Evolutionary conservation across 2,797 vertebrate genomes (phyloP).

Genomic region (Meda fulgida): DNA sequence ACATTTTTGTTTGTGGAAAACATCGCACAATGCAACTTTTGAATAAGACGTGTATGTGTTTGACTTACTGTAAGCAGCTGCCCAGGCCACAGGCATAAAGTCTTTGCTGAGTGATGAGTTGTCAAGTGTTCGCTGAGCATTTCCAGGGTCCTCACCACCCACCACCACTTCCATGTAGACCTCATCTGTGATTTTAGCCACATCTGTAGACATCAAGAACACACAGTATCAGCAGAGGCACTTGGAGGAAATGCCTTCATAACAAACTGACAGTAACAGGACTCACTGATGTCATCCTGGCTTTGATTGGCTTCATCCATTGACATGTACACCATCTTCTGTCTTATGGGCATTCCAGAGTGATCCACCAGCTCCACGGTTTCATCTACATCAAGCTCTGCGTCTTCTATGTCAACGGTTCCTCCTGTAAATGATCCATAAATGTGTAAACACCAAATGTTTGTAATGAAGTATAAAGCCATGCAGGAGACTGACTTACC

Average conservation of each 20-base stretch:
- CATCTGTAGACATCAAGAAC: constrained; percentile 65
- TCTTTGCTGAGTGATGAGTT: constrained; percentile 82
- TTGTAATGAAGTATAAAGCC: not conserved
- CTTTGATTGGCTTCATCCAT: constrained; percentile 86
- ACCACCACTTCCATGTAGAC: constrained; percentile 94
- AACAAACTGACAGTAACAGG: not conserved
- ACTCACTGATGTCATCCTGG: constrained; percentile 88
- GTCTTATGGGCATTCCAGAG: constrained; percentile 80
- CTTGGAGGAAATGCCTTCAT: not conserved
- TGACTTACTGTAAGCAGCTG: constrained; percentile 84
- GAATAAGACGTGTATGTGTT: no score
- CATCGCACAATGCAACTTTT: not conserved
- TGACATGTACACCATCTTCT: constrained; percentile 92
- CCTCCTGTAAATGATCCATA: constrained; percentile 74
- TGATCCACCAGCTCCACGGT: constrained; percentile 83
- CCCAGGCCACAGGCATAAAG: constrained; percentile 89
- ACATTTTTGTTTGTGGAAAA: not conserved
- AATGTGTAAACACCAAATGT: not conserved
- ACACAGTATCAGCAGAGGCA: not conserved
- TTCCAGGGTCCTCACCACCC: constrained; percentile 83
- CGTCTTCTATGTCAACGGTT: constrained; percentile 88
- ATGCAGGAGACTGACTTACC: constrained; percentile 71
- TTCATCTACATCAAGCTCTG: constrained; percentile 85
- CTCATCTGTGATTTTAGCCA: constrained; percentile 88
- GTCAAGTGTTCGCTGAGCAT: constrained; percentile 82